Base-by-base conservation (phyloP, 2,888 invertebrate genomes). In the Helleia helle region DNA sequence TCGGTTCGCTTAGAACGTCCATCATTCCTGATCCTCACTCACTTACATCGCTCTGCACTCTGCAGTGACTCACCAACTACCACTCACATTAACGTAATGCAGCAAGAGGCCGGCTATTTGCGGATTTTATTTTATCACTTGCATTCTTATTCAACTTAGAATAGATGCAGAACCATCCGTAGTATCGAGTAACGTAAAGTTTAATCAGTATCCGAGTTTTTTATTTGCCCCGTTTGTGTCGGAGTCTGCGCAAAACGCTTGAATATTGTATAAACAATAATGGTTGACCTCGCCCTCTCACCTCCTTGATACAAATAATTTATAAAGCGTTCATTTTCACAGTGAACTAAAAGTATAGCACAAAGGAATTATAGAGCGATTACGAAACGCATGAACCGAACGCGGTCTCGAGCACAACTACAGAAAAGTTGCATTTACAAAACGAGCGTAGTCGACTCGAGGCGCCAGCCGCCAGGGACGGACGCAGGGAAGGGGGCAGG, bases 11-110 rank as follows among this genome's bases (percentile, higher is more conserved):
- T 50, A 66, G 55, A 63, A 74, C 71, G 65, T 80, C 77, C 79
- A 77, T 81, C 65, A 68, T 76, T 51, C 51, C 15, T 15, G 15
- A 2, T 15, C 15, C 52, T 65, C 65, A 69, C 62, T 72, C 65
- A 71, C 61, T 75, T 62, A 72, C 79, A 79, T 77, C 62, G 69
- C 75, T 67, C 57, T n/a, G n/a, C n/a, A n/a, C n/a, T n/a, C 57
- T 57, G n/a, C 52, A 58, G 61, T 79, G 79, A 80, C 59, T 80
- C 80, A 79, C 62, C 53, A 57, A 56, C 62, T 53, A 67, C 45
- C 46, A 51, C 48, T 43, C 48, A 45, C 50, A 42, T 34, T 28
- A 41, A 41, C 40, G 40, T 38, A 36, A 42, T 38, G 42, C 44
- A 46, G 44, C 42, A 43, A 41, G 47, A 52, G 46, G 47, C 47